These are phyloP conservation scores for Lamellibrachia satsuma DNA, from an alignment of 2,888 invertebrate genomes.

Conservation along the genomic window DNA sequence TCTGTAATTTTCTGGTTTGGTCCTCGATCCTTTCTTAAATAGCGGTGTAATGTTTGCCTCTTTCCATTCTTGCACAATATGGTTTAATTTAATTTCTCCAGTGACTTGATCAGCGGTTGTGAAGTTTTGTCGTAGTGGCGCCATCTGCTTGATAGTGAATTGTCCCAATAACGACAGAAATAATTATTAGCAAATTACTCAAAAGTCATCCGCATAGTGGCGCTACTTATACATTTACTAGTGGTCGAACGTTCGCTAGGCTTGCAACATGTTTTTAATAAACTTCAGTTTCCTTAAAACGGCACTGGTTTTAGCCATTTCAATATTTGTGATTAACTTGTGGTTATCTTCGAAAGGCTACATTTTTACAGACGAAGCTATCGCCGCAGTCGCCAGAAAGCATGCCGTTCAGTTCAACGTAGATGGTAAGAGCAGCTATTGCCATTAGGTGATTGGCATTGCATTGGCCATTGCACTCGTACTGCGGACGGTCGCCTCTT, in stretches of 20 bases:
- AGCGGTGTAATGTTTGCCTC: too few relatives aligned
- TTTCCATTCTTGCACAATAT: too few relatives aligned
- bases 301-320: conserved; percentile 38
- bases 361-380: conserved; percentile 48
- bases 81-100: background rate
- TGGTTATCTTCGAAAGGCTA: conserved; percentile 56
- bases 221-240: background rate
- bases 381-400: conserved; percentile 52
- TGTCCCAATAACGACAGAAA: background rate
- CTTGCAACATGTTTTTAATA: conserved; percentile 7
- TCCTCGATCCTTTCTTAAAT: too few relatives aligned
- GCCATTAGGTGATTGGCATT: conserved; percentile 40
- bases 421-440: background rate
- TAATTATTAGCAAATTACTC: background rate
- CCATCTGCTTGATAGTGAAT: background rate
- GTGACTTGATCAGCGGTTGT: background rate
- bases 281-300: conserved; percentile 36
- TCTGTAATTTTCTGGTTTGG: too few relatives aligned
- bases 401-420: conserved; percentile 39
- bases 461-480: background rate
- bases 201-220: background rate
- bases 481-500: background rate
- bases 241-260: background rate
- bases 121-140: background rate
- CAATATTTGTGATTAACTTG: conserved; percentile 49